phyloP scores from a whole-genome alignment of 1,140 invertebrate species.

The Paraescarpia echinospica region DNA sequence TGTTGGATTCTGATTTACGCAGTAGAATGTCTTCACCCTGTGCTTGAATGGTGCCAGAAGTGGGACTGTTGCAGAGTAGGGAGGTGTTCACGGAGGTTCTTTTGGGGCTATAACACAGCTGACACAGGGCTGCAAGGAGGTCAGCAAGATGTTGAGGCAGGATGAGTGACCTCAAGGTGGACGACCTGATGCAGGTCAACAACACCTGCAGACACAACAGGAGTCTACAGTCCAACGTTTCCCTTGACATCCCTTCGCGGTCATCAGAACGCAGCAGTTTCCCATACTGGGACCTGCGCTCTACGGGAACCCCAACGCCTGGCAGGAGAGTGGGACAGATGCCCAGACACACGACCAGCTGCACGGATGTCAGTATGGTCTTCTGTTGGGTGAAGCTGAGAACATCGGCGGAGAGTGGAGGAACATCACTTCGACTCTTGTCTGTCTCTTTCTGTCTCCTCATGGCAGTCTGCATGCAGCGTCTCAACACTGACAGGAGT shows the following conservation, averaged over 20 bases:
- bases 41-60: background rate
- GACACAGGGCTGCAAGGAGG: constrained; percentile 68
- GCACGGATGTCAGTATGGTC: constrained; percentile 51
- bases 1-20: background rate
- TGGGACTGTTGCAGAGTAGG: background rate
- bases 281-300: constrained; percentile 31
- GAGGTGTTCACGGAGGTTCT: constrained; percentile 29
- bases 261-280: background rate
- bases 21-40: background rate
- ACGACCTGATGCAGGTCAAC: constrained; percentile 48
- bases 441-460: background rate
- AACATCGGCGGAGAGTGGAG: constrained; percentile 29
- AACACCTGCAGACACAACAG: constrained; percentile 34
- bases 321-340: constrained; percentile 66
- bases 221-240: background rate
- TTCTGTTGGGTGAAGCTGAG: constrained; percentile 52
- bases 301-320: constrained; percentile 63
- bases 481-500: background rate
- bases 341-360: constrained; percentile 66
- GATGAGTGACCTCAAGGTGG: constrained; percentile 51
- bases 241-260: constrained; percentile 5
- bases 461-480: background rate
- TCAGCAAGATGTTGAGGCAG: constrained; percentile 53
- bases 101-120: constrained; percentile 69
- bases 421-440: background rate